These are phyloP conservation scores for Phortica variegata DNA, from an alignment of 1,140 invertebrate species.

Conservation along the genomic window DNA sequence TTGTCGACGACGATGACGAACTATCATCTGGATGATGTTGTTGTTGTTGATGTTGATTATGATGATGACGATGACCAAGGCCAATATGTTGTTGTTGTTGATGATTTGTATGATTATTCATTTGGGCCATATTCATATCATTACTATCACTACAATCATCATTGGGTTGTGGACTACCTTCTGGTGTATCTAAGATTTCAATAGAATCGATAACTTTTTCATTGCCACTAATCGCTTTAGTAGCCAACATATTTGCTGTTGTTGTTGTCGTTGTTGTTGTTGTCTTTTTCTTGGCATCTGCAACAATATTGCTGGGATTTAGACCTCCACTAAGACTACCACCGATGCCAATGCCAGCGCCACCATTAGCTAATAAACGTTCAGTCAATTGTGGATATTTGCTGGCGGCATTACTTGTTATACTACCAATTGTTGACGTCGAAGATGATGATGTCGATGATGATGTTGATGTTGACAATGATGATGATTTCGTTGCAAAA, in stretches of 20 bases:
- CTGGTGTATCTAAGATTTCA: slow-evolving; percentile 49
- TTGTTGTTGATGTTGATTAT: too few relatives aligned
- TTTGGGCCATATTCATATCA: too few relatives aligned
- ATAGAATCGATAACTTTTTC: slow-evolving; percentile 40
- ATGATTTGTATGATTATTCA: too few relatives aligned
- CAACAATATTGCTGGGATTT: too few relatives aligned
- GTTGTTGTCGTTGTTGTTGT: not conserved
- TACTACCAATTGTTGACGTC: slow-evolving; percentile 4
- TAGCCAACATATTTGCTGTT: not conserved
- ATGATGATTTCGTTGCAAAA: slow-evolving; percentile 20
- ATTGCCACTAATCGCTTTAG: not conserved
- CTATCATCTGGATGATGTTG: too few relatives aligned
- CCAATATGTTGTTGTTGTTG: too few relatives aligned
- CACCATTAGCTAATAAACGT: slow-evolving; percentile 42
- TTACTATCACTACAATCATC: slow-evolving; percentile 11
- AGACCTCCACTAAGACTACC: too few relatives aligned
- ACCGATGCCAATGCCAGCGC: not conserved
- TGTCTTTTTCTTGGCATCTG: slow-evolving; percentile 5
- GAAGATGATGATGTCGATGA: slow-evolving; percentile 12
- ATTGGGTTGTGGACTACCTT: slow-evolving; percentile 41
- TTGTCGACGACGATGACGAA: too few relatives aligned
- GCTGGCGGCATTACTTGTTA: slow-evolving; percentile 12
- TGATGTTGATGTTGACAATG: slow-evolving; percentile 17
- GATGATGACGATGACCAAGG: too few relatives aligned
- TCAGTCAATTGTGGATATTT: slow-evolving; percentile 50